Conservation (phyloP, 1,140 invertebrate genomes). For the Acromyrmex charruanus region DNA sequence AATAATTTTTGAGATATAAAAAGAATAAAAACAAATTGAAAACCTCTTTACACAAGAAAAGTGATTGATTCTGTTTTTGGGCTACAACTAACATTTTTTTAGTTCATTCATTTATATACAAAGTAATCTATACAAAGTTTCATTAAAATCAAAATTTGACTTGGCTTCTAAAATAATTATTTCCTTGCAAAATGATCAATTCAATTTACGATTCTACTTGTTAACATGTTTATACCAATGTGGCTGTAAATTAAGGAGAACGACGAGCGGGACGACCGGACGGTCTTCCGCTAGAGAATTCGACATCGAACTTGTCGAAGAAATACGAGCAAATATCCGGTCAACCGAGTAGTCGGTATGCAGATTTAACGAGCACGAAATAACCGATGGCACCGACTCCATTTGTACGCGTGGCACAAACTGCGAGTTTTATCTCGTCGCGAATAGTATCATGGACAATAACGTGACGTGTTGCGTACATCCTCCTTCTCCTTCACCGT, state of each 20-base stretch:
- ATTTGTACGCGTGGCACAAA: background rate
- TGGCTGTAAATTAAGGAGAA: constrained; percentile 13
- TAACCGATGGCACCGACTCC: background rate
- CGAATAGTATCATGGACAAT: constrained; percentile 39
- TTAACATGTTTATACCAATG: constrained; percentile 31
- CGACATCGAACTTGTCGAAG: background rate
- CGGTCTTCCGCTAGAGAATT: background rate
- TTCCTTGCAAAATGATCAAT: background rate
- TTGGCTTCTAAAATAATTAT: background rate
- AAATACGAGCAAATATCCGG: constrained; percentile 9
- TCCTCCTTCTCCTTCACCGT: background rate
- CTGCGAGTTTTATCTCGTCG: constrained; percentile 18
- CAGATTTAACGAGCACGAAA: constrained; percentile 41
- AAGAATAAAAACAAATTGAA: too few relatives aligned
- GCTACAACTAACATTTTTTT: too few relatives aligned
- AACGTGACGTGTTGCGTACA: background rate
- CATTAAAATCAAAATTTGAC: too few relatives aligned
- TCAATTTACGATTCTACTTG: constrained; percentile 25
- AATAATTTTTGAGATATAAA: too few relatives aligned
- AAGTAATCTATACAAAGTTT: too few relatives aligned
- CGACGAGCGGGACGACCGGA: background rate
- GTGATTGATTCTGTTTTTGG: too few relatives aligned
- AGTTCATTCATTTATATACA: too few relatives aligned
- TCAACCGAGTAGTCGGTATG: background rate
- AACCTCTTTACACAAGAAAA: too few relatives aligned